These are phyloP conservation scores for Tangara arthus DNA, from an alignment of 2,797 vertebrate species.

Conservation along the genomic window DNA sequence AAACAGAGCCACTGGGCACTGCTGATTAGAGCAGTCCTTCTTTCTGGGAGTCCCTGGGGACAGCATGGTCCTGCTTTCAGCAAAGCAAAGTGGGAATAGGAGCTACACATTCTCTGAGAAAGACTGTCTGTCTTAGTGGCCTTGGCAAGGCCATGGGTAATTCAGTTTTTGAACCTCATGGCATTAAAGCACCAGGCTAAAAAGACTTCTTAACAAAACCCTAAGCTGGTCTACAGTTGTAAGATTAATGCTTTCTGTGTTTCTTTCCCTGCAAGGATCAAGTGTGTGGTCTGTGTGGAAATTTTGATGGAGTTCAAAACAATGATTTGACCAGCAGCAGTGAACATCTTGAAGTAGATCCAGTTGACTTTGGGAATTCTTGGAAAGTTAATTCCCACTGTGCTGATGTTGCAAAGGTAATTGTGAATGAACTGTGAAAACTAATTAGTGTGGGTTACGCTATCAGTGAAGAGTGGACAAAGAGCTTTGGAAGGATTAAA, in stretches of 20 bases:
- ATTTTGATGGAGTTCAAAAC: constrained; percentile 93
- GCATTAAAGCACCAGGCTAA: not conserved
- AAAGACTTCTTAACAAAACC: not conserved
- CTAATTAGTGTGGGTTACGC: not conserved
- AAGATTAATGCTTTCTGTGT: not conserved
- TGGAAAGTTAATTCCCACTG: constrained; percentile 91
- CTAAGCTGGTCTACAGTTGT: not conserved
- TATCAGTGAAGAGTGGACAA: not conserved
- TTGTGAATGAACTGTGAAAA: not conserved
- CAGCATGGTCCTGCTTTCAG: not conserved
- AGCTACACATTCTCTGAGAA: not conserved
- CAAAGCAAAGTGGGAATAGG: not conserved
- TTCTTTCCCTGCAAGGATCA: constrained; percentile 76
- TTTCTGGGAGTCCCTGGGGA: not conserved
- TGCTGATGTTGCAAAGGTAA: constrained; percentile 88
- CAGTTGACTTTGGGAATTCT: constrained; percentile 91
- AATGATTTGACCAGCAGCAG: constrained; percentile 93
- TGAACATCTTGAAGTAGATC: constrained; percentile 90
- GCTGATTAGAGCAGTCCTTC: not conserved
- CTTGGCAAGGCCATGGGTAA: not conserved
- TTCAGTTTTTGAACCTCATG: not conserved
- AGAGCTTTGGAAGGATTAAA: not conserved
- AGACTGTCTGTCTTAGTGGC: not conserved
- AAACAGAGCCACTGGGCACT: not conserved
- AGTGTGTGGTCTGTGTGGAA: constrained; percentile 95